Evolutionary conservation across 1,140 invertebrate genomes (phyloP).

Genomic region (Plectrocnemia conspersa): DNA sequence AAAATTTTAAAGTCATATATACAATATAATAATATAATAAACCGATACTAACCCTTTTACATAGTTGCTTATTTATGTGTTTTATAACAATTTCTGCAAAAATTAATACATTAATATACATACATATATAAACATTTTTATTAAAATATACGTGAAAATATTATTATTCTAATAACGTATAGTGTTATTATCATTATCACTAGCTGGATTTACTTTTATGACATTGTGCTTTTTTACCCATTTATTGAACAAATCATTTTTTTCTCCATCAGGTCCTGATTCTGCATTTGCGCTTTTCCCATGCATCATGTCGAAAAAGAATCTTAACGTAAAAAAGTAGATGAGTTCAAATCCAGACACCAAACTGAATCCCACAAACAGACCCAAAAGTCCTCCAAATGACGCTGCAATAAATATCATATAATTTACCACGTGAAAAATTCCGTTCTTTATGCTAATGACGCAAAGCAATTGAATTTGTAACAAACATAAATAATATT

Average conservation of each 20-base stretch:
- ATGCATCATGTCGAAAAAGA: constrained; percentile 42
- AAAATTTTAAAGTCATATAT: too few relatives aligned
- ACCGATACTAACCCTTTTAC: too few relatives aligned
- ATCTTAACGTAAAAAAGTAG: constrained; percentile 57
- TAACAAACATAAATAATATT: too few relatives aligned
- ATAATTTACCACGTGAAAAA: neutral
- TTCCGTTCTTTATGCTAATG: constrained; percentile 7
- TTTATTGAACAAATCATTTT: constrained; percentile 9
- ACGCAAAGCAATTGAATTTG: constrained; percentile 3
- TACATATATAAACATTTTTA: too few relatives aligned
- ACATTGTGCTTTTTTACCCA: constrained; percentile 17
- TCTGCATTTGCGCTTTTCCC: constrained; percentile 9
- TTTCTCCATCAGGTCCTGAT: neutral
- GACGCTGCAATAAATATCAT: constrained; percentile 53
- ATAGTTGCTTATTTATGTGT: too few relatives aligned
- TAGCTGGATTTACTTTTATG: neutral
- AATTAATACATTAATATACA: too few relatives aligned
- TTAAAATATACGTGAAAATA: too few relatives aligned
- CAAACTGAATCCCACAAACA: constrained; percentile 65
- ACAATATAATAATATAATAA: too few relatives aligned
- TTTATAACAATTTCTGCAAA: too few relatives aligned
- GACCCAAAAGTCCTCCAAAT: constrained; percentile 61
- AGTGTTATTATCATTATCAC: too few relatives aligned
- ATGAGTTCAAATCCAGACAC: constrained; percentile 61
- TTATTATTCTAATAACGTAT: too few relatives aligned